phyloP scores from a whole-genome alignment of 2,888 invertebrate species.

The Daptonema setosum region DNA sequence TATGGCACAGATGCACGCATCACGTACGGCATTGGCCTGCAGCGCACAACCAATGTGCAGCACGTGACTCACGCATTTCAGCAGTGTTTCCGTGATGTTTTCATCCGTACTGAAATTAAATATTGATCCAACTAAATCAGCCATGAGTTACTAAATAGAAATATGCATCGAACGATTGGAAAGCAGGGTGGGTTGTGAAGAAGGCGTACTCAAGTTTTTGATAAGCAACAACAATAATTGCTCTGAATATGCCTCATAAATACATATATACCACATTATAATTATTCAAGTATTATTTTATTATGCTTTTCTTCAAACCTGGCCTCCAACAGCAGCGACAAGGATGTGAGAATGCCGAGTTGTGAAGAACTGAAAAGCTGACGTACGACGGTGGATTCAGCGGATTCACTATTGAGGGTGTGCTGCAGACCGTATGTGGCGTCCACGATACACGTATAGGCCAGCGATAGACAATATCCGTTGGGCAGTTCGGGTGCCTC shows the following conservation, averaged over 20 bases:
- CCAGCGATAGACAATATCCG: constrained; percentile 85
- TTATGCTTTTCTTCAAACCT: constrained; percentile 39
- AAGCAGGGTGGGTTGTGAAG: no score
- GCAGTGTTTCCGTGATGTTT: constrained; percentile 62
- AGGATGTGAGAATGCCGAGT: constrained; percentile 73
- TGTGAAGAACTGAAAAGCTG: constrained; percentile 78
- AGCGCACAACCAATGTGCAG: constrained; percentile 70
- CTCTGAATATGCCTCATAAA: no score
- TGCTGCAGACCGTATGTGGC: constrained; percentile 47
- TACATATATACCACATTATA: no score
- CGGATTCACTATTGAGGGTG: background rate
- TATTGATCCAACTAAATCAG: no score
- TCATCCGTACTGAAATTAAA: constrained; percentile 72
- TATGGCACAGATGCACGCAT: constrained; percentile 77
- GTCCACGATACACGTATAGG: constrained; percentile 76
- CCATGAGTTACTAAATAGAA: no score
- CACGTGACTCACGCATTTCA: constrained; percentile 70
- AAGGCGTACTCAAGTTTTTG: no score
- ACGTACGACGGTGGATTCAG: no score
- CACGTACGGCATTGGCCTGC: constrained; percentile 51
- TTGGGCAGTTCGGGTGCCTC: constrained; percentile 85
- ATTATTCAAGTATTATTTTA: no score
- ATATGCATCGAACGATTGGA: no score
- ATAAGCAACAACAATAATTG: no score
- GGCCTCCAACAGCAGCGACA: constrained; percentile 74